Evolutionary conservation across 2,797 vertebrate species (phyloP), one percentile per base, ranked within the genome.

Genomic region (Brachyalestes nurse): DNA sequence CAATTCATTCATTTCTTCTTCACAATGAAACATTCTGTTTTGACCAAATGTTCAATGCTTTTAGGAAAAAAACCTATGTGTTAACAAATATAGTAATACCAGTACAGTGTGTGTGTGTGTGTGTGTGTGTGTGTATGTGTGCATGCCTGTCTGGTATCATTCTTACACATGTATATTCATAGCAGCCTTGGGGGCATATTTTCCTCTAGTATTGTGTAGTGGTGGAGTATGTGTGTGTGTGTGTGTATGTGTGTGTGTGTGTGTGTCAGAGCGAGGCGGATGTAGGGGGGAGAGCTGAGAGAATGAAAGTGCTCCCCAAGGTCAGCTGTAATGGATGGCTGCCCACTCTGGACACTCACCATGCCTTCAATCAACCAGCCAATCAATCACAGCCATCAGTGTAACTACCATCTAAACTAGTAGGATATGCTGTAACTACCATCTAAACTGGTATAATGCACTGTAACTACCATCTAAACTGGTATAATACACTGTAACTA

Each of bases 311-410:
- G n/a, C 79, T 81, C 73, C 67, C 47, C 83, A 88, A 85, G 85
- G 84, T 85, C 80, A 76, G n/a, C 47, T n/a, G 42, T 84, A 79
- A 85, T 84, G 75, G 80, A 84, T 75, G 74, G 69, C 74, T 80
- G 69, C 67, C 23, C 61, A 53, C 75, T 79, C 65, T 65, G 72
- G 72, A 69, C 55, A 75, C 83, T 78, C 81, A 67, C 40, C 78
- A 74, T 75, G 77, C 69, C 77, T 80, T 81, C 73, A 84, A 78
- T 82, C 76, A 79, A 45, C 69, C 55, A 62, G 45, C 71, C 70
- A 82, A 84, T 84, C 80, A 79, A 80, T 82, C 78, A 77, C 64
- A 42, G 66, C 75, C 49, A 79, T 40, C 69, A 66, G 76, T n/a
- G n/a, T n/a, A n/a, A n/a, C n/a, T n/a, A n/a, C n/a, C n/a, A n/a